phyloP scores from a whole-genome alignment of 1,140 invertebrate genomes.

The Drosophila hydei region DNA sequence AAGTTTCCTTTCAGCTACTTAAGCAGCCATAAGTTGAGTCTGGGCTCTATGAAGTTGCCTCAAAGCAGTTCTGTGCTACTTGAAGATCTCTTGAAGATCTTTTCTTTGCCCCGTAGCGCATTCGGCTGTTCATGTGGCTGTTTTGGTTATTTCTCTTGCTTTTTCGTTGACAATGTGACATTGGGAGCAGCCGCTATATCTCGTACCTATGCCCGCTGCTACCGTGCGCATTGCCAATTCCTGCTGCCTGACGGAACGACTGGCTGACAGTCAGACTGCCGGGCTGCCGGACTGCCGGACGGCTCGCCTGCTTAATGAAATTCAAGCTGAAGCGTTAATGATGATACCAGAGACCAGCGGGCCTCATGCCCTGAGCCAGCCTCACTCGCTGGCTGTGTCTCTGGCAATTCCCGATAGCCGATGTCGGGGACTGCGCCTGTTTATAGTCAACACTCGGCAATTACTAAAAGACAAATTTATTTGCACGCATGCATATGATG shows the following conservation, averaged over 20 bases:
- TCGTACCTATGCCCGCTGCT: not conserved
- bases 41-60: too few relatives aligned
- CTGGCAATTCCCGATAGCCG: constrained; percentile 30
- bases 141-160: not conserved
- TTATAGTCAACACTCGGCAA: constrained; percentile 70
- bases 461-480: constrained; percentile 84
- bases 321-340: constrained; percentile 73
- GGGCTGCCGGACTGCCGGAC: too few relatives aligned
- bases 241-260: constrained; percentile 2
- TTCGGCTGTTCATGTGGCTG: constrained; percentile 3
- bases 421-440: constrained; percentile 48
- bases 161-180: constrained; percentile 18
- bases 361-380: not conserved
- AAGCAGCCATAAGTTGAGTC: too few relatives aligned
- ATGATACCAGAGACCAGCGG: constrained; percentile 41
- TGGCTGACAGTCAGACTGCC: too few relatives aligned
- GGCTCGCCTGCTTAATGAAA: constrained; percentile 63
- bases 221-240: constrained; percentile 2
- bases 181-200: constrained; percentile 8
- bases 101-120: not conserved
- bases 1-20: too few relatives aligned
- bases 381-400: constrained; percentile 1
- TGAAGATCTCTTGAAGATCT: not conserved
- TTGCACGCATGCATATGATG: constrained; percentile 76
- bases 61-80: too few relatives aligned